phyloP scores from a whole-genome alignment of 1,140 invertebrate genomes.

The Pissodes strobi region DNA sequence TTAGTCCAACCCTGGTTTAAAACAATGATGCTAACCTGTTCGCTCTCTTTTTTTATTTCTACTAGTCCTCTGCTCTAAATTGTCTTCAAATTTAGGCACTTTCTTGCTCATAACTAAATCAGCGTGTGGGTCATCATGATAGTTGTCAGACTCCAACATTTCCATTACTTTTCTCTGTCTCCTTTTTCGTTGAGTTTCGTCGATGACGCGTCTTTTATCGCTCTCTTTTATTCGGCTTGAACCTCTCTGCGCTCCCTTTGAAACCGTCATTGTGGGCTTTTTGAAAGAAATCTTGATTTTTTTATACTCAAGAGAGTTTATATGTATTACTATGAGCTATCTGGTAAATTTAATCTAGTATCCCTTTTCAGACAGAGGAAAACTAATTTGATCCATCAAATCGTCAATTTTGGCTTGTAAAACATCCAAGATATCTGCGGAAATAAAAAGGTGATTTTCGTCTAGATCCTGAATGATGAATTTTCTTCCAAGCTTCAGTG shows the following conservation, averaged over 20 bases:
- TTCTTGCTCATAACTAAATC: constrained; percentile 96
- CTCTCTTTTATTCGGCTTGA: constrained; percentile 46
- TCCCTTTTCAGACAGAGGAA: constrained; percentile 83
- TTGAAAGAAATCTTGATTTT: constrained; percentile 19
- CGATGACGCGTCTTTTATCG: constrained; percentile 80
- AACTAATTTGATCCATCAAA: constrained; percentile 94
- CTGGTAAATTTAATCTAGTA: too few relatives aligned
- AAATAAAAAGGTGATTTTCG: constrained; percentile 94
- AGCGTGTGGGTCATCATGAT: constrained; percentile 96
- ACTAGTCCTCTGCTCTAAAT: constrained; percentile 71
- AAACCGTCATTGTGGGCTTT: constrained; percentile 35
- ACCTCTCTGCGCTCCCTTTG: constrained; percentile 35
- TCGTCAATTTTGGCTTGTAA: constrained; percentile 91
- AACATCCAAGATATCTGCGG: constrained; percentile 86
- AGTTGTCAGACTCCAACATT: constrained; percentile 95
- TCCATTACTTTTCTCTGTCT: constrained; percentile 89
- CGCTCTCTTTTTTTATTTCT: constrained; percentile 78
- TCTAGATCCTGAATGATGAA: constrained; percentile 98
- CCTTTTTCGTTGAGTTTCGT: constrained; percentile 83
- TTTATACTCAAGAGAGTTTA: constrained; percentile 3
- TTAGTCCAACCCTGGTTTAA: too few relatives aligned
- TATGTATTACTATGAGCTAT: too few relatives aligned
- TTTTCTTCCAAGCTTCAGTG: constrained; percentile 85
- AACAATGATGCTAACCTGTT: constrained; percentile 25
- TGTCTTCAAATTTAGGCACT: constrained; percentile 93